A percentile compares a stretch with the other conserved stretches of the same genome.
Conservation (phyloP, 2,888 invertebrate genomes). For the Drosophila peninsularis region DNA sequence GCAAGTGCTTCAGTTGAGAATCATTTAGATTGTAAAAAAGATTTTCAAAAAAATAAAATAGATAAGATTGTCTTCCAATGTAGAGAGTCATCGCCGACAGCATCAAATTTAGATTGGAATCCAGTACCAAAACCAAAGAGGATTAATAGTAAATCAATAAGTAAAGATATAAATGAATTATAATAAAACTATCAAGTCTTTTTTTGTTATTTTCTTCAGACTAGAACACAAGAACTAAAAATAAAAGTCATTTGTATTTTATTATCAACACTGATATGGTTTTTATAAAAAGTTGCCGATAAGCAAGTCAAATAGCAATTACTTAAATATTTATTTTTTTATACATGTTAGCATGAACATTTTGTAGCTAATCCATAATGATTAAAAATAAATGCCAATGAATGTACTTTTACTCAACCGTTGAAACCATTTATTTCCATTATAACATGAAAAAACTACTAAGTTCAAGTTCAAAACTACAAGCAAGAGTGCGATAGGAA, state of each 20-base stretch:
- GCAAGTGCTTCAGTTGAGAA: constrained; percentile 18
- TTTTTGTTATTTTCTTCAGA: neutral
- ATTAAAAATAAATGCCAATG: no score
- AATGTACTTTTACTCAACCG: no score
- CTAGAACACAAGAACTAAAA: neutral
- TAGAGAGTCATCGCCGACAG: constrained; percentile 83
- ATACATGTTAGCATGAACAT: no score
- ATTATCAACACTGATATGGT: neutral
- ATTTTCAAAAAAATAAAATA: constrained; percentile 81
- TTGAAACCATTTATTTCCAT: no score
- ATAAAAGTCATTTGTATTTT: neutral
- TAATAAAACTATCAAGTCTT: neutral
- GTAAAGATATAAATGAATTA: constrained; percentile 8
- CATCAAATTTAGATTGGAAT: constrained; percentile 84
- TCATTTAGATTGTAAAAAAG: constrained; percentile 21
- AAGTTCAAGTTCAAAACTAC: no score
- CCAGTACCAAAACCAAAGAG: constrained; percentile 84
- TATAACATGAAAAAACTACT: no score
- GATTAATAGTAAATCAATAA: constrained; percentile 69
- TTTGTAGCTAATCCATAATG: no score
- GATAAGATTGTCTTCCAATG: constrained; percentile 77
- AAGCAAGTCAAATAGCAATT: no score
- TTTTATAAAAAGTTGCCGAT: no score
- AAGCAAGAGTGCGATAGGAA: no score
- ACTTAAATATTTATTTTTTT: no score